Conservation (phyloP, 2,797 vertebrate species). For the Myotis myotis region DNA sequence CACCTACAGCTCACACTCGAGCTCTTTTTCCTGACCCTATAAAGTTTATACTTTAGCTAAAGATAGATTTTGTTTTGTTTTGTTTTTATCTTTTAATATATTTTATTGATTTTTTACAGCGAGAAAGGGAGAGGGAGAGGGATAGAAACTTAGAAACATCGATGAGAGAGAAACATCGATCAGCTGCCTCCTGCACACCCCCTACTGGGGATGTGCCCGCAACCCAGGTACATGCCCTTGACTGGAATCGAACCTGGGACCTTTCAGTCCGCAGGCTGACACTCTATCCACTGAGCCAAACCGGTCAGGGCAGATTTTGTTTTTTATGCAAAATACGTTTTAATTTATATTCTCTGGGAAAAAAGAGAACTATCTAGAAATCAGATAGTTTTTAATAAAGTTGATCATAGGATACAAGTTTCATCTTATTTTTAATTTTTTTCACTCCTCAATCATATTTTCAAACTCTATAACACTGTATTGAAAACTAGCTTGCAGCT, state of each 20-base stretch:
- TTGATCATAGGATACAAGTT: neutral
- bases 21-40: neutral
- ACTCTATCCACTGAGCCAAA: no score
- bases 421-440: neutral
- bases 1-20: neutral
- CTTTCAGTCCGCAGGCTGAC: no score
- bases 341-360: neutral
- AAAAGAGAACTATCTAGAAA: constrained; percentile 12
- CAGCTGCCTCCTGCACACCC: no score
- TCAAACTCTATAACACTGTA: neutral
- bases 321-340: constrained; percentile 18
- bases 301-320: neutral
- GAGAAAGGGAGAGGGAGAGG: no score
- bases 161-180: no score
- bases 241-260: no score
- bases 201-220: no score
- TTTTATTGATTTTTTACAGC: no score
- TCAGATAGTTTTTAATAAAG: neutral
- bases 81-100: no score
- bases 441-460: constrained; percentile 1
- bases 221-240: no score
- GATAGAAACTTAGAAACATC: no score
- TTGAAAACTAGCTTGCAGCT: constrained; percentile 3
- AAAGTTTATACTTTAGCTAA: neutral
- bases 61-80: neutral